Conservation (phyloP, 2,888 invertebrate genomes). For the Dryadula phaetusa region DNA sequence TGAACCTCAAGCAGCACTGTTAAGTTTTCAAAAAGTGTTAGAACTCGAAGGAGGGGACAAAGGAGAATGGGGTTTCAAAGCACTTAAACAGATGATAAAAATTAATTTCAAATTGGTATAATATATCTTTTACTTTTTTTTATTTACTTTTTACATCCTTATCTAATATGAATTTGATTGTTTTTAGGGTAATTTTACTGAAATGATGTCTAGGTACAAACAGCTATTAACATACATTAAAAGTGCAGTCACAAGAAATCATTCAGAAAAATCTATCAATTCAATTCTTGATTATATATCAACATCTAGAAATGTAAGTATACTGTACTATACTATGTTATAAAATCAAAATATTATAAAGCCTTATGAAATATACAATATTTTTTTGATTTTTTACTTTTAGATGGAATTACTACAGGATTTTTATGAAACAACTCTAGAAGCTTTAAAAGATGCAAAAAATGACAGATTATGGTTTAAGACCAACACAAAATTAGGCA, state of each 20-base stretch:
- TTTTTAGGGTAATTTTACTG: slow-evolving; percentile 93
- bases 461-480: slow-evolving; percentile 99
- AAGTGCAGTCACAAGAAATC: slow-evolving; percentile 99
- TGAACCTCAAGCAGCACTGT: slow-evolving; percentile 95
- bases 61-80: slow-evolving; percentile 99
- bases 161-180: slow-evolving; percentile 1
- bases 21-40: slow-evolving; percentile 97
- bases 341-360: background rate
- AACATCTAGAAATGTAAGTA: slow-evolving; percentile 97
- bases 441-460: slow-evolving; percentile 98
- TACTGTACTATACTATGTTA: slow-evolving; percentile 2
- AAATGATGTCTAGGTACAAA: slow-evolving; percentile 98
- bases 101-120: slow-evolving; percentile 96
- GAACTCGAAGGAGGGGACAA: slow-evolving; percentile 99
- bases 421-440: slow-evolving; percentile 98
- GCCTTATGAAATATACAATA: background rate
- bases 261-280: slow-evolving; percentile 99
- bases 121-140: background rate
- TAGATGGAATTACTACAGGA: slow-evolving; percentile 99
- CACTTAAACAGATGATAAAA: slow-evolving; percentile 99
- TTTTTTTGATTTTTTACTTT: slow-evolving; percentile 27
- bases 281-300: slow-evolving; percentile 99
- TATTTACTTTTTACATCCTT: background rate
- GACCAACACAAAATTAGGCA: slow-evolving; percentile 99
- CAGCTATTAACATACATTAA: slow-evolving; percentile 99